Base-by-base conservation (phyloP, 2,797 vertebrate species). In the Tapera naevia region DNA sequence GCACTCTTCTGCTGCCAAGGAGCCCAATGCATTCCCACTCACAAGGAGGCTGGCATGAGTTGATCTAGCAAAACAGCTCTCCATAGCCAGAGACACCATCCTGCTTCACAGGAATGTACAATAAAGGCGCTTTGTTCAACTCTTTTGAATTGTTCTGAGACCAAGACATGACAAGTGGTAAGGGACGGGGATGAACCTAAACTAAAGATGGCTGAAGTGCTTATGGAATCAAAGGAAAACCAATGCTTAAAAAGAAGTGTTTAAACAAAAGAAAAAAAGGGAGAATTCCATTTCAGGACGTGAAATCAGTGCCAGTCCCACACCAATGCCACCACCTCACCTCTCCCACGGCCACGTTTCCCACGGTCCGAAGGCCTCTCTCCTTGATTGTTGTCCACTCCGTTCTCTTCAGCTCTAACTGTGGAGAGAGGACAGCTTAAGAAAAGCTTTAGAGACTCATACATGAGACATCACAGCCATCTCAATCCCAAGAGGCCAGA, bases 321-420 rank as follows among this genome's bases (percentile, higher is more conserved):
- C 10, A 66, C 9, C 56, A 78, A 13, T 15, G 61, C 4, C 41
- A 88, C 54, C 66, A 60, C n/a, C 98, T 98, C 96, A 99, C 99
- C 99, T 98, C 99, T 98, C 96, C 98, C 97, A 97, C 98, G 90
- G 87, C 98, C 96, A 95, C 98, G 97, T 78, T 98, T 98, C 94
- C 98, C 98, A 91, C 98, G 98, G 57, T 98, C 96, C 37, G 98
- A 98, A 51, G 98, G 97, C 91, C 98, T 98, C 66, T 99, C 99
- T 90, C 98, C 99, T 94, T 98, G 98, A 78, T 75, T 97, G 92
- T 85, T 97, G 89, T 99, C 99, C 94, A 99, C 98, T 27, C 99
- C 99, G 53, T 99, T 99, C 97, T 99, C 99, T 97, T 99, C 99
- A 75, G 97, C 97, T 97, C 98, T 97, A 73, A 97, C 99, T 99